These are phyloP conservation scores for Sarcophaga rosellei DNA, from an alignment of 2,888 invertebrate species.

Conservation along the genomic window DNA sequence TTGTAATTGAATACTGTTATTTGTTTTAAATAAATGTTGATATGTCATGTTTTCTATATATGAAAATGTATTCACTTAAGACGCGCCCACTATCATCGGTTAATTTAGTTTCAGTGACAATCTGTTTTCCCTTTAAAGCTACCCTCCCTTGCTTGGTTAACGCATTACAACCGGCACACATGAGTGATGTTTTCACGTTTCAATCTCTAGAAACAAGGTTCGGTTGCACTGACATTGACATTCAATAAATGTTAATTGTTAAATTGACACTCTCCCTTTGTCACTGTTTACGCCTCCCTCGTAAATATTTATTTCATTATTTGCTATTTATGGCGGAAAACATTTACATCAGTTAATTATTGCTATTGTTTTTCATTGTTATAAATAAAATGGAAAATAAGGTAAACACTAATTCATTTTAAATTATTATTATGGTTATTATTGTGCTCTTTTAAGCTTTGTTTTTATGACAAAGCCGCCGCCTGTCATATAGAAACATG, in stretches of 20 bases:
- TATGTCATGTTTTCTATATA: conserved; percentile 13
- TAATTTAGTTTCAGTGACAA: conserved; percentile 20
- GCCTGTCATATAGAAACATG: not conserved
- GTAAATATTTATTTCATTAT: not conserved
- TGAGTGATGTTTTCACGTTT: conserved; percentile 27
- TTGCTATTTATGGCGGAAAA: conserved; percentile 24
- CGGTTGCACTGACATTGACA: conserved; percentile 58
- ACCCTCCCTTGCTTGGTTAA: not conserved
- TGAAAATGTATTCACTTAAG: conserved; percentile 33
- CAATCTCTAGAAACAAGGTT: conserved; percentile 19
- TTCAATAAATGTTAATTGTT: conserved; percentile 42
- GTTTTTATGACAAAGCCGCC: not conserved
- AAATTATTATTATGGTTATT: not conserved
- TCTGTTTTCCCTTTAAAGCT: not conserved
- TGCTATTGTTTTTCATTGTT: not conserved
- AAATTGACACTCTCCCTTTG: not conserved
- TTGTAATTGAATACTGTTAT: conserved; percentile 13
- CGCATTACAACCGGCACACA: conserved; percentile 17
- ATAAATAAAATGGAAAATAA: not conserved
- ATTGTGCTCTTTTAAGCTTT: no score
- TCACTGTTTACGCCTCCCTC: not conserved
- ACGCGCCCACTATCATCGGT: conserved; percentile 65
- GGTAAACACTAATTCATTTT: not conserved
- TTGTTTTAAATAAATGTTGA: not conserved
- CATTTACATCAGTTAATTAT: conserved; percentile 35